phyloP scores from a whole-genome alignment of 2,888 invertebrate species.

The Aphidius colemani region DNA sequence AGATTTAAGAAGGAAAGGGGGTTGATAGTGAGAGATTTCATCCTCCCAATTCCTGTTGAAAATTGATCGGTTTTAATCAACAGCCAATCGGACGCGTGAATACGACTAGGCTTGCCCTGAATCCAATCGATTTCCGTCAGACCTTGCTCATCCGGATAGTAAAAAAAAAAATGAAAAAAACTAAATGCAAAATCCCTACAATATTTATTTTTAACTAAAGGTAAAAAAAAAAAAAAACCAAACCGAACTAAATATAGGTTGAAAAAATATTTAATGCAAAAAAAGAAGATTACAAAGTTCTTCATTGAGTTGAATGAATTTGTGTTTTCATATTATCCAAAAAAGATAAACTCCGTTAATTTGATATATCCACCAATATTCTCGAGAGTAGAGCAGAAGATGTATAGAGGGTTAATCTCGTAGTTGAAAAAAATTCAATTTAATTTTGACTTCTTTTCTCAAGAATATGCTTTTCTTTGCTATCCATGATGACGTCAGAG shows the following conservation, averaged over 20 bases:
- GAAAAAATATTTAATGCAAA: background rate
- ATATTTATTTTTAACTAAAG: background rate
- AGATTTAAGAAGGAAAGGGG: no score
- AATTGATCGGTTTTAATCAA: conserved; percentile 21
- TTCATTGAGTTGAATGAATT: background rate
- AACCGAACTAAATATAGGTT: background rate
- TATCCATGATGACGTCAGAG: background rate
- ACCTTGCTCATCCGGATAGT: background rate
- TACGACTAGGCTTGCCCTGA: conserved; percentile 7
- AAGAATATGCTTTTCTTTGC: background rate
- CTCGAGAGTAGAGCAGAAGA: background rate
- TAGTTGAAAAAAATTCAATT: background rate
- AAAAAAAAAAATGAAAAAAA: background rate
- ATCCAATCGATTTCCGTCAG: conserved; percentile 15
- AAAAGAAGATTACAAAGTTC: conserved; percentile 1
- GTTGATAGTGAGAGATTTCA: background rate
- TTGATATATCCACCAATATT: conserved; percentile 27
- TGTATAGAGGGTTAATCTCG: background rate
- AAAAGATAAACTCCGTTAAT: conserved; percentile 31
- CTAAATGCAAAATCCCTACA: background rate
- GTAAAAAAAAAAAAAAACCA: background rate
- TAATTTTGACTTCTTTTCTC: conserved; percentile 17
- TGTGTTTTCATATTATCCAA: conserved; percentile 7
- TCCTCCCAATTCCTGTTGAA: conserved; percentile 12
- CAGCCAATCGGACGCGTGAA: conserved; percentile 12